Evolutionary conservation across 2,797 vertebrate species (phyloP).

Genomic region (Chelonia mydas): DNA sequence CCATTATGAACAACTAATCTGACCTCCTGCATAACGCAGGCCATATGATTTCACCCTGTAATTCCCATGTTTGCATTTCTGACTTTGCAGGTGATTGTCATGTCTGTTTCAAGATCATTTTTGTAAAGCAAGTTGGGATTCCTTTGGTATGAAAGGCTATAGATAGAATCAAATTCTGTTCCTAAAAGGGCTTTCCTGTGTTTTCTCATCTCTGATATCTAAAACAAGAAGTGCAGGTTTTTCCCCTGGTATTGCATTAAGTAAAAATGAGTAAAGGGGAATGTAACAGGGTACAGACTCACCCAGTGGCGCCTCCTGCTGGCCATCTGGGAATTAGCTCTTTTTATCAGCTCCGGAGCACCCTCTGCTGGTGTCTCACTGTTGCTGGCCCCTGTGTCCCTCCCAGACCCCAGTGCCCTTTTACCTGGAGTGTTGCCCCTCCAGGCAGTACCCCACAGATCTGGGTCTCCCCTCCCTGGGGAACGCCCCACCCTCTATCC

Average conservation of each 20-base stretch:
- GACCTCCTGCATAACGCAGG: not conserved
- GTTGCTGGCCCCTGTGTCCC: no score
- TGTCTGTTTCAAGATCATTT: not conserved
- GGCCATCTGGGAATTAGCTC: no score
- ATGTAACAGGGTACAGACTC: no score
- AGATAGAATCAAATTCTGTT: not conserved
- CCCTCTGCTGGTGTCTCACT: no score
- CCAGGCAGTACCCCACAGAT: no score
- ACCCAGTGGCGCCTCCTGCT: no score
- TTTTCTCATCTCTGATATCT: not conserved
- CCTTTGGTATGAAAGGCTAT: not conserved
- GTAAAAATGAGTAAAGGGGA: not conserved
- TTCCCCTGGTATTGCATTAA: not conserved
- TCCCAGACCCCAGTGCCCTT: no score
- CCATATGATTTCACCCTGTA: not conserved
- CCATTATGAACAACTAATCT: not conserved
- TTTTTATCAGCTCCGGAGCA: no score
- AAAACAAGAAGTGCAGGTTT: not conserved
- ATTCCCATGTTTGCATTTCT: not conserved
- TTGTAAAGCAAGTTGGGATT: not conserved
- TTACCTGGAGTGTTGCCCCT: no score
- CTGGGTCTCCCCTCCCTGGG: no score
- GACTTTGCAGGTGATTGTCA: not conserved
- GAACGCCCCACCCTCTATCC: no score
- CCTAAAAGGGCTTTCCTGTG: not conserved